Evolutionary conservation across 2,888 invertebrate genomes (phyloP).

Genomic region (Bombylius discolor): DNA sequence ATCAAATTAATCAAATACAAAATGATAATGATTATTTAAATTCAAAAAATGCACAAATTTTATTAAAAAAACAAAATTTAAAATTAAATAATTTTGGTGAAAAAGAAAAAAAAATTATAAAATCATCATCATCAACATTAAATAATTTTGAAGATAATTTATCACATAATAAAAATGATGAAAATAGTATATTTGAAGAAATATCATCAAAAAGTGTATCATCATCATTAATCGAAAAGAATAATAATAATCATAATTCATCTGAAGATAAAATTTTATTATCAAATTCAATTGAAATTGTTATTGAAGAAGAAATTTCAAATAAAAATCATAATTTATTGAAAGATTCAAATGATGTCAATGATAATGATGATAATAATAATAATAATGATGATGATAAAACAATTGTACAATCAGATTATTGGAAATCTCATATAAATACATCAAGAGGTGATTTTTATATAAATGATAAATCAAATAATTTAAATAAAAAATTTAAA

Average conservation of each 20-base stretch:
- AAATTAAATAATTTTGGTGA: too few relatives aligned
- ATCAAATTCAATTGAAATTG: not conserved
- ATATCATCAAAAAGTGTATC: too few relatives aligned
- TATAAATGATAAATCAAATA: slow-evolving; percentile 2
- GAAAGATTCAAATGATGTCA: not conserved
- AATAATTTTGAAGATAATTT: too few relatives aligned
- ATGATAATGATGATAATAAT: not conserved
- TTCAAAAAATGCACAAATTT: too few relatives aligned
- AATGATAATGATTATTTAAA: not conserved
- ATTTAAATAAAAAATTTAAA: not conserved
- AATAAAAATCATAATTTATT: not conserved
- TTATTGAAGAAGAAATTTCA: not conserved
- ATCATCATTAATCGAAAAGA: too few relatives aligned
- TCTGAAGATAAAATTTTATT: too few relatives aligned
- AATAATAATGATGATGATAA: not conserved
- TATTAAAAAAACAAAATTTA: too few relatives aligned
- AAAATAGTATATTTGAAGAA: too few relatives aligned
- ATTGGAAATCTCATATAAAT: slow-evolving; percentile 20
- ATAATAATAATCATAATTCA: too few relatives aligned
- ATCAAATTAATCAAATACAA: not conserved
- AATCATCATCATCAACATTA: too few relatives aligned
- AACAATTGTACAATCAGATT: not conserved
- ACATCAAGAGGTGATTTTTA: slow-evolving; percentile 19
- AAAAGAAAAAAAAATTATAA: too few relatives aligned
- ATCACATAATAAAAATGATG: too few relatives aligned